These are phyloP conservation scores for Dromiciops gliroides DNA, from an alignment of 2,113 vertebrate species.

Conservation along the genomic window DNA sequence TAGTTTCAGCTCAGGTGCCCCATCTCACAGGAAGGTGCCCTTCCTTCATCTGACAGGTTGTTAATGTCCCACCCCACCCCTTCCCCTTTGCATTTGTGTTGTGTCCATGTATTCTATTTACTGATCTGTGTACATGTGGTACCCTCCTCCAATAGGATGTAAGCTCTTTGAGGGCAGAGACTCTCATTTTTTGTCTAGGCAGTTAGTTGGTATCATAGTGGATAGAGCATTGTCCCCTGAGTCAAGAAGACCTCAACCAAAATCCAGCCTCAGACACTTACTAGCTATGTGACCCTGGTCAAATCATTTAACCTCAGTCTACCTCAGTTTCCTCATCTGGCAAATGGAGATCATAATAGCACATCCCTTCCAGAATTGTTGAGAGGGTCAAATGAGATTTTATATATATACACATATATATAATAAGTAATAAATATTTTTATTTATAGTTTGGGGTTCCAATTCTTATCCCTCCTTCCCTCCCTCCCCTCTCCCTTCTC, in stretches of 20 bases:
- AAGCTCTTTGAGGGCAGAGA: no score
- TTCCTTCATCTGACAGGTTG: no score
- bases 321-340: not conserved
- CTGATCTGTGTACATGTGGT: no score
- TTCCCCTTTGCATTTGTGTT: not conserved
- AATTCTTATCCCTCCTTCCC: no score
- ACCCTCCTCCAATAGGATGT: no score
- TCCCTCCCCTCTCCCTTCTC: no score
- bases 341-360: not conserved
- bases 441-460: no score
- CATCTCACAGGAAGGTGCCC: not conserved
- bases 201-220: not conserved
- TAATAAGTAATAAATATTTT: no score
- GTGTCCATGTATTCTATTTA: not conserved
- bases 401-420: no score
- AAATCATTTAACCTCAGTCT: not conserved
- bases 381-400: not conserved
- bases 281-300: not conserved
- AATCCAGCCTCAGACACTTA: not conserved
- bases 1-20: not conserved
- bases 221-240: not conserved
- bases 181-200: not conserved
- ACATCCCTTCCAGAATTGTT: not conserved
- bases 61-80: no score
- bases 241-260: not conserved